Conservation (phyloP, 2,113 vertebrate species). For the Verasper variegatus region DNA sequence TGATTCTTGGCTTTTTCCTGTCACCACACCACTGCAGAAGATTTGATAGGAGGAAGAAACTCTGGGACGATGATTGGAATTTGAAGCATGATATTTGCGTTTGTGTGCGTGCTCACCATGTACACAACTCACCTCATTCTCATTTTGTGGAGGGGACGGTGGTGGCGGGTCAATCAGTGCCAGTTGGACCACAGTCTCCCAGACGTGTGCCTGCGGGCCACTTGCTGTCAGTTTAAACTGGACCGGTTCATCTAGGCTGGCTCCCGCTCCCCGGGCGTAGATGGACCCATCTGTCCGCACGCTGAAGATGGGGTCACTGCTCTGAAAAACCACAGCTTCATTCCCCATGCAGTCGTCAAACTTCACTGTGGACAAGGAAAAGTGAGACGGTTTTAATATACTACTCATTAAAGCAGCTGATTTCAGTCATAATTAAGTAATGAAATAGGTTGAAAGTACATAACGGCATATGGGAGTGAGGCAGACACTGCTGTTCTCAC, state of each 20-base stretch:
- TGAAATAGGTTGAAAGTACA: background rate
- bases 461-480: background rate
- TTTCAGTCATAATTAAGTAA: background rate
- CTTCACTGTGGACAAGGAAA: slow-evolving; percentile 83
- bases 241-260: slow-evolving; percentile 82
- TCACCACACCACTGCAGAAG: slow-evolving; percentile 60
- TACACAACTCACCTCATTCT: slow-evolving; percentile 82
- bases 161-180: slow-evolving; percentile 80
- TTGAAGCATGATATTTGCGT: slow-evolving; percentile 48
- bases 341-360: slow-evolving; percentile 90
- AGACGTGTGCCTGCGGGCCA: slow-evolving; percentile 77
- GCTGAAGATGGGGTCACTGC: slow-evolving; percentile 87
- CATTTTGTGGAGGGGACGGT: slow-evolving; percentile 51
- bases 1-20: slow-evolving; percentile 63
- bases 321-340: slow-evolving; percentile 84
- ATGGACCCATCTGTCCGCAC: slow-evolving; percentile 88
- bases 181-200: slow-evolving; percentile 87
- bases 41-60: slow-evolving; percentile 24
- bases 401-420: background rate
- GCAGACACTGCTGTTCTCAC: background rate
- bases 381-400: background rate
- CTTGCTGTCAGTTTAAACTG: slow-evolving; percentile 87
- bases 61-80: slow-evolving; percentile 56
- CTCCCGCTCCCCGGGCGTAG: slow-evolving; percentile 80
- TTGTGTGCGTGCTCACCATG: slow-evolving; percentile 20